phyloP scores from a whole-genome alignment of 92 coral and sea anemone species.

The Ricordea florida region DNA sequence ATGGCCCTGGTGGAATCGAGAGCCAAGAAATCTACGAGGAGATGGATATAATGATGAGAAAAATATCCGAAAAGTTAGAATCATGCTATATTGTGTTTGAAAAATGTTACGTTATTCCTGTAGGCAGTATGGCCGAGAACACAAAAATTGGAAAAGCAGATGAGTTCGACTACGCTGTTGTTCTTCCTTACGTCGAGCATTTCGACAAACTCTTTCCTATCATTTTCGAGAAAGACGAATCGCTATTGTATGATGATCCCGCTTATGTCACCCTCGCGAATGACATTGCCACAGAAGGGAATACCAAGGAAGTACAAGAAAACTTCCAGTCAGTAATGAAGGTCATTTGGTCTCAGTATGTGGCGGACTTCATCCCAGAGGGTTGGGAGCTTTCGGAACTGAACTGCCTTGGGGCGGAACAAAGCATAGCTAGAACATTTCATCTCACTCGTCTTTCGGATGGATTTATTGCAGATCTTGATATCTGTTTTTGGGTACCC shows the following conservation, averaged over 20 bases:
- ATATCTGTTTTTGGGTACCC: constrained; percentile 32
- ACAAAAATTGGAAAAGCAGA: constrained; percentile 41
- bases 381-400: constrained; percentile 35
- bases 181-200: constrained; percentile 34
- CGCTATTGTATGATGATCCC: constrained; percentile 24
- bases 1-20: not conserved
- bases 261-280: not conserved
- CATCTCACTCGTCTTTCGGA: constrained; percentile 27
- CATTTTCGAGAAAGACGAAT: constrained; percentile 34
- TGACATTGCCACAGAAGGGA: constrained; percentile 22
- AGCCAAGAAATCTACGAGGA: not conserved
- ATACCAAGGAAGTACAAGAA: constrained; percentile 19
- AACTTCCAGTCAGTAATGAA: constrained; percentile 33
- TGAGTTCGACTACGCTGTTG: constrained; percentile 45
- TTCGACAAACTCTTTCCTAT: constrained; percentile 30
- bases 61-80: constrained; percentile 10
- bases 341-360: constrained; percentile 25
- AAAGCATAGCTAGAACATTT: constrained; percentile 33
- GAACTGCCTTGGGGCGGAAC: constrained; percentile 34
- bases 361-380: constrained; percentile 33
- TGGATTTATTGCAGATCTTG: constrained; percentile 26
- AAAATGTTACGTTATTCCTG: constrained; percentile 43
- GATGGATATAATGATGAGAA: constrained; percentile 31
- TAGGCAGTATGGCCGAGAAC: constrained; percentile 23
- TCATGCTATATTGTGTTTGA: constrained; percentile 33